Base-by-base conservation (phyloP, 2,888 invertebrate genomes). In the Ptychoptera contaminata region DNA sequence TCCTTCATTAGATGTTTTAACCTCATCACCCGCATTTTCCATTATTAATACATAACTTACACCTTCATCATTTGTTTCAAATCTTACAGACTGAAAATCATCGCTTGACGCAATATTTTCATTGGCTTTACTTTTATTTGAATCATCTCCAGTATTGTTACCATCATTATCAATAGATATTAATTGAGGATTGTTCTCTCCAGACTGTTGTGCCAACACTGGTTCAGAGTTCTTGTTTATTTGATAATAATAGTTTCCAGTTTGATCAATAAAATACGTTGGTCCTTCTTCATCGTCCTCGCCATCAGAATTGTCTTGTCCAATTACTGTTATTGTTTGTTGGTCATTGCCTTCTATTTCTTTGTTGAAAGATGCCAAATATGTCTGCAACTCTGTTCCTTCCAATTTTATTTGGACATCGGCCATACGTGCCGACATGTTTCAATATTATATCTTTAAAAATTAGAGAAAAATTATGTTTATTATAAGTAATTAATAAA, bases 241-340 rank as follows among this genome's bases (percentile, higher is more conserved):
- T 62, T 86, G 85, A 57, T 81, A 84, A 57, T 87, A 88, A 60
- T 86, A 87, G 52, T 82, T 79, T 1, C 86, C 85, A 31, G 82
- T 72, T 60, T 83, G 79, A 57, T 87, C 86, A 16, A 87, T 79
- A 60, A 82, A 87, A 57, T 83, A 85, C 2, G 83, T 81, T 8
- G 82, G 79, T 51, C 72, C 74, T 52, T 75, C 74, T 39, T 67
- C 69, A 12, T 72, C 71, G 2, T 72, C 46, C 56, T 65, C 50
- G 53, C 60, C 56, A 12, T 56, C 53, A 40, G 58, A 59, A 15
- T 50, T 40, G 42, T 47, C 23, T 45, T 49, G 10, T 8, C 34
- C 38, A 14, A 46, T 29, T 30, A 36, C 23, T 34, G 43, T 16
- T 14, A 44, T 43, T 8, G 36, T 38, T 37, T 44, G 49, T 10